These are phyloP conservation scores for Trigoniulus corallinus DNA, from an alignment of 1,140 invertebrate genomes.

Conservation along the genomic window DNA sequence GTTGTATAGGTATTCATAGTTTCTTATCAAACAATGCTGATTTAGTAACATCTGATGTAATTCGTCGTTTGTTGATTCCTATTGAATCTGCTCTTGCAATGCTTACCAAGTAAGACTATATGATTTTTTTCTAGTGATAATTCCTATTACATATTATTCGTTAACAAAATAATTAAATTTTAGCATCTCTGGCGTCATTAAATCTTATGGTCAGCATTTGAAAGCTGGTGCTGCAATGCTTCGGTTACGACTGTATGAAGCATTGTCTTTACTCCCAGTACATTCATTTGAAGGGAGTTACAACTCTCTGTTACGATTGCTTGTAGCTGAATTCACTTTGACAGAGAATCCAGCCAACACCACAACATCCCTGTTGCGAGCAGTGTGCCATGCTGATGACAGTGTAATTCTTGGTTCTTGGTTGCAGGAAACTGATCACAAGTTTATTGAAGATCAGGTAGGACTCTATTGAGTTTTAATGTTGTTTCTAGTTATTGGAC, in stretches of 20 bases:
- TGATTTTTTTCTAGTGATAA: slow-evolving; percentile 2
- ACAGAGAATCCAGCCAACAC: slow-evolving; percentile 89
- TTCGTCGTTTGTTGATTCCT: slow-evolving; percentile 68
- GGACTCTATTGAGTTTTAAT: no score
- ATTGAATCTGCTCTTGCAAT: slow-evolving; percentile 88
- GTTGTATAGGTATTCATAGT: slow-evolving; percentile 60
- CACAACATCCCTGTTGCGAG: slow-evolving; percentile 70
- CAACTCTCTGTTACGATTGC: slow-evolving; percentile 67
- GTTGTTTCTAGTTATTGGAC: no score
- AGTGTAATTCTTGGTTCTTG: slow-evolving; percentile 70
- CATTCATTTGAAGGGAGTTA: slow-evolving; percentile 70
- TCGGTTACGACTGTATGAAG: slow-evolving; percentile 76
- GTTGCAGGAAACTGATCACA: slow-evolving; percentile 89
- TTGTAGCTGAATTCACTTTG: slow-evolving; percentile 94
- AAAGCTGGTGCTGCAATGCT: slow-evolving; percentile 88
- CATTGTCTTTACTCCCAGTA: slow-evolving; percentile 61
- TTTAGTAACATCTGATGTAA: slow-evolving; percentile 68
- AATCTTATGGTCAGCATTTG: slow-evolving; percentile 80
- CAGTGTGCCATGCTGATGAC: slow-evolving; percentile 78
- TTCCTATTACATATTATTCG: no score
- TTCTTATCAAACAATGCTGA: slow-evolving; percentile 81
- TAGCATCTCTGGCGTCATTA: slow-evolving; percentile 67
- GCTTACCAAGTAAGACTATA: slow-evolving; percentile 62
- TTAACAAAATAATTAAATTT: neutral
- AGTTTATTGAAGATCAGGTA: slow-evolving; percentile 94